A percentile compares a stretch with the other conserved stretches of the same genome.
phyloP scores from a whole-genome alignment of 2,797 vertebrate species.

The Malacoctenus gilli region DNA sequence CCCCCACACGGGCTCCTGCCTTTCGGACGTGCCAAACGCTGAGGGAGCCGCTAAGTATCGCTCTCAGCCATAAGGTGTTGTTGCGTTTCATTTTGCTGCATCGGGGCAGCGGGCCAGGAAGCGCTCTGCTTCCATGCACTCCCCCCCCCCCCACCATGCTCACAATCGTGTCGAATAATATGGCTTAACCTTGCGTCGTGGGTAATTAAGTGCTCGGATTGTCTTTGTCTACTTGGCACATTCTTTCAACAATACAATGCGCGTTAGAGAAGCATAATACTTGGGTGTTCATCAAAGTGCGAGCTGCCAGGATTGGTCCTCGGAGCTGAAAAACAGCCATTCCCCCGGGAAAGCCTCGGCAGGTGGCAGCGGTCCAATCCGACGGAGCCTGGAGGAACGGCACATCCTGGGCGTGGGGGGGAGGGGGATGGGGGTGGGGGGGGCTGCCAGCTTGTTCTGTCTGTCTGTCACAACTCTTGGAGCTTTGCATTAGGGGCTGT shows the following conservation, averaged over 20 bases:
- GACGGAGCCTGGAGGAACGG: conserved; percentile 64
- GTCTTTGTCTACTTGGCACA: conserved; percentile 54
- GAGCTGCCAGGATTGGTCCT: conserved; percentile 63
- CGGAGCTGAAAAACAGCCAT: conserved; percentile 55
- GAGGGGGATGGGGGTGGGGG: conserved; percentile 51
- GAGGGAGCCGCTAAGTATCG: background rate
- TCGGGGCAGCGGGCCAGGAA: conserved; percentile 37
- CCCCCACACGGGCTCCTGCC: background rate
- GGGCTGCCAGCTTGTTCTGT: conserved; percentile 57
- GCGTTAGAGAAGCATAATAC: conserved; percentile 49
- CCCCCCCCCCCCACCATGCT: conserved; percentile 4
- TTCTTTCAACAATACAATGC: conserved; percentile 52
- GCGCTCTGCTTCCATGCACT: conserved; percentile 38
- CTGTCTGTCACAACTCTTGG: conserved; percentile 51
- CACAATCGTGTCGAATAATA: conserved; percentile 43
- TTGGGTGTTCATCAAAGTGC: conserved; percentile 59
- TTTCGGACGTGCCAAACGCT: conserved; percentile 29
- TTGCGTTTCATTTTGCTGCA: conserved; percentile 46
- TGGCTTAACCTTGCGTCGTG: conserved; percentile 51
- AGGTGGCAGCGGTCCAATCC: conserved; percentile 65
- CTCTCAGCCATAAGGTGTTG: background rate
- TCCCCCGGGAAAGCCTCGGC: conserved; percentile 61
- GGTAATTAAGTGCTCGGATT: conserved; percentile 70
- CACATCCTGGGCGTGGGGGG: conserved; percentile 54
- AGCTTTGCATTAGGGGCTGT: conserved; percentile 42